Base-by-base conservation (phyloP, 1,140 invertebrate genomes). In the Caenorhabditis briggsae region DNA sequence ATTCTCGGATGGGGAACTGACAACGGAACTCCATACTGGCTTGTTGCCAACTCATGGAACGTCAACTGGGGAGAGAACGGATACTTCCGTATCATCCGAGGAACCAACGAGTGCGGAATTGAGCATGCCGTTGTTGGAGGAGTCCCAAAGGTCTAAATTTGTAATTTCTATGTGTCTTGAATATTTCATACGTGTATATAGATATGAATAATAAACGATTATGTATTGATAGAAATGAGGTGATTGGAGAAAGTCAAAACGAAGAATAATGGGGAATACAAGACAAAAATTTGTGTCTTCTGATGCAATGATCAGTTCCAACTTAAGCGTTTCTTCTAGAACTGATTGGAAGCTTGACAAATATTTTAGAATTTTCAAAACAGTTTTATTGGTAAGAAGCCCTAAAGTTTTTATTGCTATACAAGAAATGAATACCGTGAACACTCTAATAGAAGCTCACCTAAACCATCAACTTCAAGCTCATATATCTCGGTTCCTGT, bases 1-100 rank as follows among this genome's bases (percentile, higher is more conserved):
- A 95, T 97, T 53, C 92, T 97, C 11, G 96, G 96, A 25, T 97
- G 96, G 95, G 96, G 96, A 33, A 94, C 94, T 5, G 96, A 96
- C 91, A 94, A 95, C 85, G 83, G 94, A 0, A 94, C 94, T 59
- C 95, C 95, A 46, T 98, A 97, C 92, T 98, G 96, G 96, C 94
- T 96, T 2, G 94, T 96, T 89, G 96, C 96, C 61, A 97, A 97
- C 93, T 97, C 74, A 50, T 88, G 88, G 88, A 90, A 91, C 61
- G 70, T 61, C 55, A 85, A 91, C n/a, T 91, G 88, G 89, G 83
- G 83, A 84, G 83, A 84, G 83, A 84, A 90, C 82, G 85, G 82
- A 33, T 95, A 94, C 92, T 97, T 97, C 94, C 96, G 96, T 92
- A 97, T 97, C 61, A 93, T 96, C 9, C 94, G 96, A 90, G 96